Base-by-base conservation (phyloP, 2,888 invertebrate genomes). In the Andrena bicolor region DNA sequence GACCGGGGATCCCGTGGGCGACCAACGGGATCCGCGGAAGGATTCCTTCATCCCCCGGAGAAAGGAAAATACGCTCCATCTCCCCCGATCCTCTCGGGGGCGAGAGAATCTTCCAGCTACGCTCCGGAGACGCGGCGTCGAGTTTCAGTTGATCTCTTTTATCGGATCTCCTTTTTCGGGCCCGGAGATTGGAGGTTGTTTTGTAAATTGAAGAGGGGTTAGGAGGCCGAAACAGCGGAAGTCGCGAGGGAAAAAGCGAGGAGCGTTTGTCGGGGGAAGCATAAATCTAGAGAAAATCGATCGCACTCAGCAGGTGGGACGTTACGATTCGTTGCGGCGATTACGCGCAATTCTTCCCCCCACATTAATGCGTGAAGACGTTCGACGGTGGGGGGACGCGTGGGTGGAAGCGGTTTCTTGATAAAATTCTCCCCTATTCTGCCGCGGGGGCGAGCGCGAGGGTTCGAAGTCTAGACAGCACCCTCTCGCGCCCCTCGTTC, bases 401-500 rank as follows among this genome's bases (percentile, higher is more conserved):
- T 28, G 68, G 51, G 65, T 49, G 58, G 49, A 68, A 75, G 56
- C 65, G 51, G 76, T 77, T 76, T 74, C 75, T 53, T 56, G 87
- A 80, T 79, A 80, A 86, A 78, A 84, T 32, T 69, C 80, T 64
- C 75, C 68, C 77, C 68, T 74, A 20, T 71, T 61, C 66, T 30
- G 65, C 64, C n/a, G 63, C 32, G 58, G 23, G 79, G 74, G 73
- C 16, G 66, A 53, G 41, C 30, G 64, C 66, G 72, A 65, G 56
- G 28, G 51, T 61, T 35, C 76, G 60, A 5, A 90, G 91, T 92
- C 91, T 91, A 92, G 91, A 91, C 91, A 86, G 70, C 83, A 78
- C 80, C 78, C 83, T 79, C 85, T 80, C 77, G 64, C 84, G 60
- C 76, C 81, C 73, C 68, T 66, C 30, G 69, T 35, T 49, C 66